Base-by-base conservation (phyloP, 37 sponge, comb jelly and placozoan genomes). In the Beroe forskalii region DNA sequence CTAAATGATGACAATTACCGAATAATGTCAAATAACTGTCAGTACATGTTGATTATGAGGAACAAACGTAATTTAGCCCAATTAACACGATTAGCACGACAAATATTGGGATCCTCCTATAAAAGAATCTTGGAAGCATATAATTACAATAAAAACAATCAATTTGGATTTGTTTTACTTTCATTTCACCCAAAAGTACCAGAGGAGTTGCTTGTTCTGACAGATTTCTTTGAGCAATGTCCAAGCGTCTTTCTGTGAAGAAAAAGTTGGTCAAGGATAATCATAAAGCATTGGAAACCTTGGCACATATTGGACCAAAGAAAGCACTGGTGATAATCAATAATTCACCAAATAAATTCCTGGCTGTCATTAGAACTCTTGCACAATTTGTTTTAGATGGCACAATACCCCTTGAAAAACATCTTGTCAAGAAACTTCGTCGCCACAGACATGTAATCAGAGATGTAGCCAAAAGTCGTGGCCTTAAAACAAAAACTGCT, bases 161-260 rank as follows among this genome's bases (percentile, higher is more conserved):
- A 80, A 37, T 80, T 80, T 44, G 55, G 55, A 25, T 80, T 80
- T 23, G 86, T 80, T 41, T 80, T 80, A 23, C 48, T 80, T 39
- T 80, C 86, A 24, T 80, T 80, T 80, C 86, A 80, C 42, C 86
- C 86, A 9, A 80, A 44, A 80, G 86, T 80, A 27, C 86, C 86
- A 42, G 86, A 80, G 20, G 86, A 80, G 35, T 43, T 80, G 55
- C 86, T 80, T 80, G 86, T 80, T 12, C 4, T 25, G 3, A 42
- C 86, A 23, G 86, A 80, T 44, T 80, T 44, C 40, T 80, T 80
- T 43, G 35, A 41, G 30, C 3, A 9, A 80, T 80, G 86, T 44
- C 86, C 86, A 80, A 80, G 55, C 86, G 30, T 80, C 2, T 80
- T 80, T 44, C 86, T 80, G 43, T 42, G 48, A 80, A 23, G 32